Percentiles rank a stretch among this genome's conserved stretches.
Conservation (phyloP, 2,888 invertebrate genomes). For the Metopia argyrocephala region DNA sequence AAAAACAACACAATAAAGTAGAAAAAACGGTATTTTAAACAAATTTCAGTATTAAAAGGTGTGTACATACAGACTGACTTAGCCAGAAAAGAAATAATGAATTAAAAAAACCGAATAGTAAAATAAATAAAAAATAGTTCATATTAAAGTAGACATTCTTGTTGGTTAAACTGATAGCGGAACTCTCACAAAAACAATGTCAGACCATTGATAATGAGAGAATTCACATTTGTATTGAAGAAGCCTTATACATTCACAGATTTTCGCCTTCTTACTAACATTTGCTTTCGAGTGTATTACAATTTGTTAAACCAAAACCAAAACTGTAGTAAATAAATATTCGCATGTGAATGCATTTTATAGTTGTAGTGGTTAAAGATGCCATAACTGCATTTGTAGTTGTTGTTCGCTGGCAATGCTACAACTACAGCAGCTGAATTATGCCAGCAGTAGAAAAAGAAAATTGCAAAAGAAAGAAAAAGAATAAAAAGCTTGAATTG, state of each 20-base stretch:
- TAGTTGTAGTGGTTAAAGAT: slow-evolving; percentile 2
- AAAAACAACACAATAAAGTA: too few species aligned
- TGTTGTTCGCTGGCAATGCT: slow-evolving; percentile 31
- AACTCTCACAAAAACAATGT: slow-evolving; percentile 4
- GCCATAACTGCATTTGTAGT: neutral
- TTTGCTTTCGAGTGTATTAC: slow-evolving; percentile 23
- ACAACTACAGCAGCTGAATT: neutral
- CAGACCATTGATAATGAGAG: too few species aligned
- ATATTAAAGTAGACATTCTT: slow-evolving; percentile 38
- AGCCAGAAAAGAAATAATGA: neutral
- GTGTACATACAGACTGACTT: slow-evolving; percentile 23
- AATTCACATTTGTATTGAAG: too few species aligned
- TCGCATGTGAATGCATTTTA: slow-evolving; percentile 36
- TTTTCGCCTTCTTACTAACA: too few species aligned
- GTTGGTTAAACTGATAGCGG: neutral
- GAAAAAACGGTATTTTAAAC: slow-evolving; percentile 38
- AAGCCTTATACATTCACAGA: neutral
- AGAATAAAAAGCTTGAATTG: neutral
- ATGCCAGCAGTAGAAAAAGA: neutral
- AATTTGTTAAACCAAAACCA: slow-evolving; percentile 15
- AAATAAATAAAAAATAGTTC: slow-evolving; percentile 17
- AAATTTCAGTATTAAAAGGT: slow-evolving; percentile 44
- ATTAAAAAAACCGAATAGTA: neutral
- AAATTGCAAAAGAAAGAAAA: neutral
- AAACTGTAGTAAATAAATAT: slow-evolving; percentile 37